These are phyloP conservation scores for Puntigrus tetrazona DNA, from an alignment of 2,113 vertebrate genomes.

Conservation along the genomic window DNA sequence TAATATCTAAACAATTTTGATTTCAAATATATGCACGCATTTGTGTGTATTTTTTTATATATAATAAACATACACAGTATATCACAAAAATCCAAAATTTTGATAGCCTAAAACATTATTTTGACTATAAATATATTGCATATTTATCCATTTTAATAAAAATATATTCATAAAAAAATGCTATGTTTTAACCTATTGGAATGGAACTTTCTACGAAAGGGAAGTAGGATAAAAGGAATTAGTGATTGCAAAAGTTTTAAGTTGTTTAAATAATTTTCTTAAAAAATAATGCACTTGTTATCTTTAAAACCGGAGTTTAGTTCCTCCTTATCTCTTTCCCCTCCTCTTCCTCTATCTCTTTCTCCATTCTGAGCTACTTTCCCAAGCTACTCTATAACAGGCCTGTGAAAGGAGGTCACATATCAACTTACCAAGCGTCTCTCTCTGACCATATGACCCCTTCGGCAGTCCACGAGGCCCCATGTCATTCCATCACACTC, in stretches of 20 bases:
- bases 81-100: not conserved
- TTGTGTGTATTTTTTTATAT: no score
- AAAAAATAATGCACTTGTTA: not conserved
- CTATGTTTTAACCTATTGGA: not conserved
- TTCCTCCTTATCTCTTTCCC: constrained; percentile 36
- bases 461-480: constrained; percentile 41
- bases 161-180: no score
- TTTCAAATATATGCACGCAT: no score
- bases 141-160: no score
- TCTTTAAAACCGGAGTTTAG: constrained; percentile 24
- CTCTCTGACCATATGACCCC: constrained; percentile 57
- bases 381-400: constrained; percentile 66
- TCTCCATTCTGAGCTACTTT: constrained; percentile 57
- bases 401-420: constrained; percentile 64
- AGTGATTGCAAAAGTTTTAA: no score
- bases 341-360: constrained; percentile 42
- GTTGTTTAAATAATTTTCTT: not conserved
- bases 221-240: not conserved
- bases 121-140: no score
- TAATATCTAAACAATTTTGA: no score
- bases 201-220: not conserved
- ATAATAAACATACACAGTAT: no score
- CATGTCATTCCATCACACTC: constrained; percentile 70
- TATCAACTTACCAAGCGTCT: constrained; percentile 69
- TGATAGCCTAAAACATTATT: not conserved